Percentiles rank a stretch among this genome's conserved stretches.
phyloP scores from a whole-genome alignment of 92 coral and sea anemone species.

The Phenganax stokvisi region DNA sequence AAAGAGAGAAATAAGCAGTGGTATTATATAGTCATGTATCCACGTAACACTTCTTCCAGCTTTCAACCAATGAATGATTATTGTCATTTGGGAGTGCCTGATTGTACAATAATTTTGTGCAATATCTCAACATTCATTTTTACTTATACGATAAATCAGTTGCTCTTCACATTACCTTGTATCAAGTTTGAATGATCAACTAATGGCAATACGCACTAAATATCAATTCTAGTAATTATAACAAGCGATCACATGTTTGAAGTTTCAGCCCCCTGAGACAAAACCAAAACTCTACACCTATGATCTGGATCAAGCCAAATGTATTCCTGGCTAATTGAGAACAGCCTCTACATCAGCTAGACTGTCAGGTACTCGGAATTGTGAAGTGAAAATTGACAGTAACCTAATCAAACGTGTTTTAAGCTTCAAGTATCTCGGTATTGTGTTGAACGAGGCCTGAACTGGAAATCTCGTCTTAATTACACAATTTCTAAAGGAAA shows the following conservation, averaged over 20 bases:
- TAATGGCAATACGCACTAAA: not conserved
- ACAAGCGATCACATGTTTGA: not conserved
- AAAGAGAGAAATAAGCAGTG: not conserved
- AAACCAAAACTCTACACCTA: slow-evolving; percentile 30
- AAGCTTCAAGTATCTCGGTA: slow-evolving; percentile 4
- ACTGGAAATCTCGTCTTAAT: slow-evolving; percentile 12
- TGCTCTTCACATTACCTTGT: too few species aligned
- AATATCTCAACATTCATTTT: not conserved
- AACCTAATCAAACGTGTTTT: slow-evolving; percentile 5
- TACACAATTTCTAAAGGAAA: slow-evolving; percentile 6
- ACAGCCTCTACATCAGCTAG: not conserved
- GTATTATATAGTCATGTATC: not conserved
- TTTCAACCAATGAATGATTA: not conserved
- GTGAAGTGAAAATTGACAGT: slow-evolving; percentile 4
- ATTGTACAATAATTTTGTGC: not conserved
- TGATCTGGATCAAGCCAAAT: not conserved
- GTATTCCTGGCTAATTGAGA: not conserved
- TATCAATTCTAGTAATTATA: not conserved
- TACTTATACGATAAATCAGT: not conserved
- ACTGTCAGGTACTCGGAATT: not conserved
- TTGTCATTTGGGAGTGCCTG: not conserved
- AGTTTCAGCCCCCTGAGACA: not conserved
- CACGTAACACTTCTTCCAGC: not conserved
- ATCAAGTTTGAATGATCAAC: not conserved
- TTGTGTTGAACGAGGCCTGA: slow-evolving; percentile 4